Evolutionary conservation across 23 tunicate species (phyloP).

Genomic region (Botrylloides violaceus): DNA sequence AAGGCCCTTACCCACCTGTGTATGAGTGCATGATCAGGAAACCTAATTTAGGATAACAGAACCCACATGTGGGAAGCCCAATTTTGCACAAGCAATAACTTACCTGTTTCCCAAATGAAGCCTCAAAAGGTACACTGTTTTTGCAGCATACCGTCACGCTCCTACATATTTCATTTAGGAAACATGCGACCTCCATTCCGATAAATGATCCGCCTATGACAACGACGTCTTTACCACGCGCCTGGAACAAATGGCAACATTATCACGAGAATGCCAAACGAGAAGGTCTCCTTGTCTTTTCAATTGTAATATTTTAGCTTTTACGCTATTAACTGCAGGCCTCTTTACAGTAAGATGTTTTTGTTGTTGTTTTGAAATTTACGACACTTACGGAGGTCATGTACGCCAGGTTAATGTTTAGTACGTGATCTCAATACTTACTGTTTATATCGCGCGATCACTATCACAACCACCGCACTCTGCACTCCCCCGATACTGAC

Average conservation of each 20-base stretch:
- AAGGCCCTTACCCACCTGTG: slow-evolving; percentile 48
- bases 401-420: too few species aligned
- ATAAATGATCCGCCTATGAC: slow-evolving; percentile 68
- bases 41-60: not conserved
- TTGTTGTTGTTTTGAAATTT: too few species aligned
- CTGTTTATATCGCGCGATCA: too few species aligned
- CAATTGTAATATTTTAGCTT: too few species aligned
- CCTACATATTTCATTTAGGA: slow-evolving; percentile 32
- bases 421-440: too few species aligned
- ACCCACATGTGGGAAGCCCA: not conserved
- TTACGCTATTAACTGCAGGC: too few species aligned
- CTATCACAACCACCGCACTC: too few species aligned
- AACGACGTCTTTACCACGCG: slow-evolving; percentile 31
- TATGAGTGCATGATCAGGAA: not conserved
- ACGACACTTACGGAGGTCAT: too few species aligned
- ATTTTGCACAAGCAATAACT: not conserved
- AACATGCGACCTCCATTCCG: slow-evolving; percentile 75
- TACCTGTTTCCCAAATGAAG: slow-evolving; percentile 64
- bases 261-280: too few species aligned
- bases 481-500: too few species aligned
- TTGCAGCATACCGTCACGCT: slow-evolving; percentile 52
- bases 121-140: slow-evolving; percentile 71
- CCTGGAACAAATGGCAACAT: not conserved
- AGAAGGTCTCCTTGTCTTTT: too few species aligned
- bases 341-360: too few species aligned